A percentile compares a stretch with the other conserved stretches of the same genome.
Evolutionary conservation across 2,888 invertebrate genomes (phyloP).

Genomic region (Eremobia ochroleuca): DNA sequence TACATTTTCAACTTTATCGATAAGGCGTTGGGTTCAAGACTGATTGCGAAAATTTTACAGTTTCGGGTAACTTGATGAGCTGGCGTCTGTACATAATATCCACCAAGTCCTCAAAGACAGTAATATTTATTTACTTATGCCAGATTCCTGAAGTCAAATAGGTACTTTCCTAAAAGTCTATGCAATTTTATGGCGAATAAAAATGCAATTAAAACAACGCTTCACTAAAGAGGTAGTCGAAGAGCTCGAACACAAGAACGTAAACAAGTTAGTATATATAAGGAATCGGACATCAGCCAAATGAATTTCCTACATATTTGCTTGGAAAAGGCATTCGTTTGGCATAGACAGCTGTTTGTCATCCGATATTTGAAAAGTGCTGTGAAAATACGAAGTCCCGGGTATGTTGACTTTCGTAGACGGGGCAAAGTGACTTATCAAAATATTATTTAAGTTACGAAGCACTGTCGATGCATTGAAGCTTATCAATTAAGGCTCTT

Average conservation of each 20-base stretch:
- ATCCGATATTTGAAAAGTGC: constrained; percentile 46
- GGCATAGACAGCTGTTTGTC: constrained; percentile 31
- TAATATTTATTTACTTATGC: background rate
- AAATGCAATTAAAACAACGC: background rate
- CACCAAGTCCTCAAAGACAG: too few species aligned
- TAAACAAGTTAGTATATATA: background rate
- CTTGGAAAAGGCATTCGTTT: background rate
- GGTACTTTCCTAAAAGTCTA: background rate
- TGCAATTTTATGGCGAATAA: background rate
- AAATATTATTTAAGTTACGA: constrained; percentile 45
- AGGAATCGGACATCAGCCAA: background rate
- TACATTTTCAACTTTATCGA: too few species aligned
- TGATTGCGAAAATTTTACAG: too few species aligned
- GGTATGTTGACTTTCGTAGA: constrained; percentile 31
- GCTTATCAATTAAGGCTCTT: background rate
- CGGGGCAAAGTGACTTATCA: constrained; percentile 33
- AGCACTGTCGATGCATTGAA: constrained; percentile 14
- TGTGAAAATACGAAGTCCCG: constrained; percentile 35
- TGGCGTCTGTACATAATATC: too few species aligned
- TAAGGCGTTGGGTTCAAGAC: too few species aligned
- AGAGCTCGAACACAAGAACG: background rate
- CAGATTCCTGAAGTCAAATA: background rate
- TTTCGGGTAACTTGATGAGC: too few species aligned
- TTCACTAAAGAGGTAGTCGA: background rate
- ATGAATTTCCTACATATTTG: constrained; percentile 14